A percentile compares a stretch with the other conserved stretches of the same genome.
Evolutionary conservation across 1,140 invertebrate genomes (phyloP).

Genomic region (Campoletis sonorensis): DNA sequence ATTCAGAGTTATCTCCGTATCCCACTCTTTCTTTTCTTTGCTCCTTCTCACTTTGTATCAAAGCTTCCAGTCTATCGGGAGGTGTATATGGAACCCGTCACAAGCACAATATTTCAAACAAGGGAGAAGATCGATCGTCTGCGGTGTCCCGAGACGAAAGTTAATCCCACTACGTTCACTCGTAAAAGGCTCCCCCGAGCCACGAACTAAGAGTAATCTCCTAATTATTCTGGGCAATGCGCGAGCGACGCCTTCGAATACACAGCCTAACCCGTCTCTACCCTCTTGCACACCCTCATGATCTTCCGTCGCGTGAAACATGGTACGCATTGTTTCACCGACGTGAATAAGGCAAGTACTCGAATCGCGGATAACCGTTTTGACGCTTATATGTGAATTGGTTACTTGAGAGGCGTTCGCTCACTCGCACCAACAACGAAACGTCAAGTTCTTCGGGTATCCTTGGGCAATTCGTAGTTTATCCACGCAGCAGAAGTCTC

Average conservation of each 20-base stretch:
- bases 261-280: background rate
- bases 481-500: background rate
- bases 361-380: background rate
- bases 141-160: constrained; percentile 24
- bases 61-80: constrained; percentile 23
- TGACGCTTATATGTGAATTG: background rate
- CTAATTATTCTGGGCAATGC: constrained; percentile 46
- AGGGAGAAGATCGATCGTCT: constrained; percentile 9
- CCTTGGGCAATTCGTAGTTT: background rate
- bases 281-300: background rate
- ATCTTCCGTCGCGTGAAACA: background rate
- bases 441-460: background rate
- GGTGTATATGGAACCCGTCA: constrained; percentile 23
- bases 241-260: background rate
- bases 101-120: constrained; percentile 25
- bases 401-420: background rate
- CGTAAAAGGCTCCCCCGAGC: background rate
- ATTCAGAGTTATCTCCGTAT: background rate
- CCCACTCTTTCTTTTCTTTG: background rate
- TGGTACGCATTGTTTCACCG: background rate
- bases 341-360: no score
- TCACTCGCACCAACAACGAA: background rate
- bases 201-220: constrained; percentile 46
- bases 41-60: constrained; percentile 33
- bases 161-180: constrained; percentile 36